A percentile compares a stretch with the other conserved stretches of the same genome.
Evolutionary conservation across 2,888 invertebrate genomes (phyloP).

Genomic region (Caenorhabditis imperialis): DNA sequence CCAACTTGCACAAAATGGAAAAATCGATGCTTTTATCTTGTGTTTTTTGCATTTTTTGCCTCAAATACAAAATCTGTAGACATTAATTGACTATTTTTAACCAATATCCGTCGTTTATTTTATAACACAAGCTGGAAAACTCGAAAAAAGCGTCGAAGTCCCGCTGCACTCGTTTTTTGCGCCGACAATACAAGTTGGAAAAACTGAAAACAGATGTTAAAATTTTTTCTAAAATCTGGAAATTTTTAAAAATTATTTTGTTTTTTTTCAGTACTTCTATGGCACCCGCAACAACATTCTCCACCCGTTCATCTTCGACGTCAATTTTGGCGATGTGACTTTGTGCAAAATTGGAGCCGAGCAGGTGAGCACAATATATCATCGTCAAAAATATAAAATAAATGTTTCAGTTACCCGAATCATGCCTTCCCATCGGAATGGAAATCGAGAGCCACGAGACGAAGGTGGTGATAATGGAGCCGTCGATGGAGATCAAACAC

Average conservation of each 20-base stretch:
- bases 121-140: too few species aligned
- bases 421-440: constrained; percentile 97
- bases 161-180: too few species aligned
- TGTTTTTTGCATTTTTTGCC: too few species aligned
- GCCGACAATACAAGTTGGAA: too few species aligned
- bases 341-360: constrained; percentile 81
- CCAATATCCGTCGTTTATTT: too few species aligned
- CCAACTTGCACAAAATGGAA: too few species aligned
- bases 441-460: constrained; percentile 85
- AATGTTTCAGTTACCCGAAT: constrained; percentile 84
- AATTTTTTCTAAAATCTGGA: too few species aligned
- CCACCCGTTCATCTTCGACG: constrained; percentile 82
- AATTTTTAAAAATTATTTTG: neutral
- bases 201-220: too few species aligned
- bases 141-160: too few species aligned
- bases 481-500: constrained; percentile 83
- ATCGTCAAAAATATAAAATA: neutral
- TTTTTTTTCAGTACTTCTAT: constrained; percentile 91
- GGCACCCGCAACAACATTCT: constrained; percentile 89
- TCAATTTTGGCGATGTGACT: constrained; percentile 90
- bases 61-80: too few species aligned
- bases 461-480: constrained; percentile 66
- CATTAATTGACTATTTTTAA: too few species aligned
- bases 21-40: too few species aligned
- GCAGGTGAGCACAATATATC: constrained; percentile 82